Evolutionary conservation across 2,797 vertebrate species (phyloP).

Genomic region (Luscinia luscinia): DNA sequence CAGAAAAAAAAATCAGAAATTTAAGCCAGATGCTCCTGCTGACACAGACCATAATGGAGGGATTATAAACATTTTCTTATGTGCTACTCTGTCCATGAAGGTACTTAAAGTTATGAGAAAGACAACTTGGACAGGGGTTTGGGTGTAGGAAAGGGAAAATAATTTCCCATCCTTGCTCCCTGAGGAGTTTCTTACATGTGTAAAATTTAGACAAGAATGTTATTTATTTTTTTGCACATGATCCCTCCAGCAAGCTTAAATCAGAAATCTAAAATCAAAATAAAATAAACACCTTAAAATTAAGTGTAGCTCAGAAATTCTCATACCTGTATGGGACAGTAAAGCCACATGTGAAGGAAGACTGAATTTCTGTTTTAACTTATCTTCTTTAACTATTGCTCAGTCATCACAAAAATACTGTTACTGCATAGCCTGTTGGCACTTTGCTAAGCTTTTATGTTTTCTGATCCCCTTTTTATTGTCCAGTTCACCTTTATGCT

Average conservation of each 20-base stretch:
- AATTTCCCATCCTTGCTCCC: not conserved
- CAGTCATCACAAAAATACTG: not conserved
- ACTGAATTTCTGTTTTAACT: not conserved
- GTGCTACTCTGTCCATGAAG: not conserved
- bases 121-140: not conserved
- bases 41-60: not conserved
- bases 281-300: not conserved
- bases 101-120: not conserved
- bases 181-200: not conserved
- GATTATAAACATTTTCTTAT: not conserved
- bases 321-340: not conserved
- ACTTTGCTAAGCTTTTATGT: not conserved
- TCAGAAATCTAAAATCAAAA: not conserved
- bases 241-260: not conserved
- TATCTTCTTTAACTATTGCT: not conserved
- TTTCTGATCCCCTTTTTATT: not conserved
- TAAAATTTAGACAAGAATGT: not conserved
- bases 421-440: not conserved
- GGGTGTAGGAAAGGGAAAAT: not conserved
- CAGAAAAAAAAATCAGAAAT: not conserved
- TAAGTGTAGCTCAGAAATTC: not conserved
- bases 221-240: not conserved
- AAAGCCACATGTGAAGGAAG: not conserved
- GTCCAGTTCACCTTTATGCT: not conserved
- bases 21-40: not conserved